phyloP scores from a whole-genome alignment of 2,113 vertebrate species.

The Saguinus midas region DNA sequence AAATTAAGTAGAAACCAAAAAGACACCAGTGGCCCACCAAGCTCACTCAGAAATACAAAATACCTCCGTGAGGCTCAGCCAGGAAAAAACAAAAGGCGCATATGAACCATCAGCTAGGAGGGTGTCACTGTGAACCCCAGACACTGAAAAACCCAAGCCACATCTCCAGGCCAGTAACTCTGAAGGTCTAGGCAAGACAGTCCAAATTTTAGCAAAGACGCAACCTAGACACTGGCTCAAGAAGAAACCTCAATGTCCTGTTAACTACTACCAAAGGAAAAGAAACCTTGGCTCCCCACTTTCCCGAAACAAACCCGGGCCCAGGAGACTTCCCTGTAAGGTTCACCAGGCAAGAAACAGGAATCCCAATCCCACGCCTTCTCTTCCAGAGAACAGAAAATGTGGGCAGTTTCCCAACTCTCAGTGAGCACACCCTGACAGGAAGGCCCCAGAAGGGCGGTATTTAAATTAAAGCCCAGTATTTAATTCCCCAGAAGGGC shows the following conservation, averaged over 20 bases:
- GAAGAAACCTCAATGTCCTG: not conserved
- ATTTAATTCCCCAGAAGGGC: no score
- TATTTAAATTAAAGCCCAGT: no score
- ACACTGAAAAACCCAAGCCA: not conserved
- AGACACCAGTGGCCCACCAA: not conserved
- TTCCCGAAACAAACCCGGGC: not conserved
- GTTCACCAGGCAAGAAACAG: not conserved
- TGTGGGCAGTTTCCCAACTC: not conserved
- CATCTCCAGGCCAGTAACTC: not conserved
- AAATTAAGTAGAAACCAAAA: not conserved
- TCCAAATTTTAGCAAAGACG: not conserved
- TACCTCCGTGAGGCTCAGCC: not conserved
- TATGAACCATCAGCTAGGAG: fast-evolving
- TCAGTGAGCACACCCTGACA: no score
- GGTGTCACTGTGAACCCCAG: not conserved
- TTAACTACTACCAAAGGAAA: not conserved
- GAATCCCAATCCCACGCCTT: not conserved
- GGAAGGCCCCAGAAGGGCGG: no score
- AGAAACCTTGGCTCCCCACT: not conserved
- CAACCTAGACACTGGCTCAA: not conserved
- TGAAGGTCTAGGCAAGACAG: not conserved
- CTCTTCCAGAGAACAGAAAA: no score
- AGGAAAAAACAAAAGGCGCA: not conserved
- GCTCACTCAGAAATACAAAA: not conserved
- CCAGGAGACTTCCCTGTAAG: not conserved